These are phyloP conservation scores for Saxidomus purpurata DNA, from an alignment of 1,140 invertebrate species.

Conservation along the genomic window DNA sequence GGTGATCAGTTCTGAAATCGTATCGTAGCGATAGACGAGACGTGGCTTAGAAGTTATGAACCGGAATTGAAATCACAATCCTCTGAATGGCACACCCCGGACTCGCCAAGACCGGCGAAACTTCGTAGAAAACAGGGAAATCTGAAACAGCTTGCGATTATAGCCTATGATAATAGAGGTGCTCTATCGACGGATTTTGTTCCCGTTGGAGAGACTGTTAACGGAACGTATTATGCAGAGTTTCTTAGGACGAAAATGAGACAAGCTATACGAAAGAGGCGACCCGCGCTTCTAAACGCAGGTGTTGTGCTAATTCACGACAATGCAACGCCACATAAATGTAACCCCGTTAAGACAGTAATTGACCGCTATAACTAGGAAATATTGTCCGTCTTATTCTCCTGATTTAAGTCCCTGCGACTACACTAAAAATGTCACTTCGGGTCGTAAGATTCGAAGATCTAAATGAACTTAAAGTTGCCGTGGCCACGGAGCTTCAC, in stretches of 20 bases:
- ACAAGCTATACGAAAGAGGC: not conserved
- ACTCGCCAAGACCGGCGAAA: not conserved
- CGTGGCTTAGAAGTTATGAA: no score
- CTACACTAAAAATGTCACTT: not conserved
- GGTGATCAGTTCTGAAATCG: no score
- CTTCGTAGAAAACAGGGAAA: slow-evolving; percentile 8
- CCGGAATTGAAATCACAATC: not conserved
- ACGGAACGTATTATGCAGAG: no score
- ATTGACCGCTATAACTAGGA: no score
- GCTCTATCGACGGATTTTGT: no score
- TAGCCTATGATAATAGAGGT: no score
- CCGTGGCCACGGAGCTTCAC: no score
- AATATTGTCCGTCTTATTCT: not conserved
- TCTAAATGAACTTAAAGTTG: no score
- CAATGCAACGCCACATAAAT: slow-evolving; percentile 4
- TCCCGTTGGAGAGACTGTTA: no score
- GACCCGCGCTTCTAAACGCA: not conserved
- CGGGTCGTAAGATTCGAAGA: not conserved
- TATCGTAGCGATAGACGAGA: no score
- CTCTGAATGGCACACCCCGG: slow-evolving; percentile 11
- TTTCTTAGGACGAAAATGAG: not conserved
- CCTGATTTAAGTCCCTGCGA: not conserved
- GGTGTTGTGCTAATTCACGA: no score
- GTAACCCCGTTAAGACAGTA: not conserved
- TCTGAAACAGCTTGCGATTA: no score